These are phyloP conservation scores for Germaria angustata DNA, from an alignment of 2,888 invertebrate genomes.

Conservation along the genomic window DNA sequence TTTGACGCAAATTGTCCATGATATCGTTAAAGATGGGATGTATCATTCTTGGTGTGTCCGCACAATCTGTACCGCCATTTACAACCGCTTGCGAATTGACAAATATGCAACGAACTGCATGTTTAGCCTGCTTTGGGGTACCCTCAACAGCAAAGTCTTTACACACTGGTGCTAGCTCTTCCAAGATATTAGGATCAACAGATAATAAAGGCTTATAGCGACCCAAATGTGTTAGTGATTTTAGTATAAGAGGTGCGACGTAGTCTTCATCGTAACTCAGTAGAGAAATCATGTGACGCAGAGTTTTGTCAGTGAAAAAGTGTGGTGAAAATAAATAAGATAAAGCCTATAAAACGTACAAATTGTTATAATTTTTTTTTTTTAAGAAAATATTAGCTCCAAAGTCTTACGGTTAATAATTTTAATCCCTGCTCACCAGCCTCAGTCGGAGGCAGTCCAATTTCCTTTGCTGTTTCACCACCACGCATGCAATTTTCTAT, in stretches of 20 bases:
- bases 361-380: background rate
- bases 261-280: conserved; percentile 85
- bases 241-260: conserved; percentile 90
- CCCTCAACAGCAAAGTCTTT: conserved; percentile 93
- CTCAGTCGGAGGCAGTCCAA: conserved; percentile 89
- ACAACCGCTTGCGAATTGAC: conserved; percentile 84
- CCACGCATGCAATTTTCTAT: conserved; percentile 87
- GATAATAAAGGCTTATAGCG: conserved; percentile 91
- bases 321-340: conserved; percentile 96
- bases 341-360: conserved; percentile 80
- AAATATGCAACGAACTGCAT: conserved; percentile 94
- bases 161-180: conserved; percentile 90
- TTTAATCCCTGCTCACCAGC: conserved; percentile 94
- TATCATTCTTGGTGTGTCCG: conserved; percentile 78
- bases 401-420: conserved; percentile 85
- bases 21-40: conserved; percentile 90
- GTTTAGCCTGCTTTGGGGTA: conserved; percentile 97
- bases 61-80: conserved; percentile 67
- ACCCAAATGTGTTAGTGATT: conserved; percentile 92
- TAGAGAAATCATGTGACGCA: conserved; percentile 88
- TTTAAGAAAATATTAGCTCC: too few species aligned
- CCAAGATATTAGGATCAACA: conserved; percentile 87
- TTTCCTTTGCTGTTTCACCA: conserved; percentile 85
- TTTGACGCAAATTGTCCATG: conserved; percentile 88
- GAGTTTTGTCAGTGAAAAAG: conserved; percentile 92